Evolutionary conservation across 2,113 vertebrate species (phyloP).

Genomic region (Periophthalmodon schlosseri): DNA sequence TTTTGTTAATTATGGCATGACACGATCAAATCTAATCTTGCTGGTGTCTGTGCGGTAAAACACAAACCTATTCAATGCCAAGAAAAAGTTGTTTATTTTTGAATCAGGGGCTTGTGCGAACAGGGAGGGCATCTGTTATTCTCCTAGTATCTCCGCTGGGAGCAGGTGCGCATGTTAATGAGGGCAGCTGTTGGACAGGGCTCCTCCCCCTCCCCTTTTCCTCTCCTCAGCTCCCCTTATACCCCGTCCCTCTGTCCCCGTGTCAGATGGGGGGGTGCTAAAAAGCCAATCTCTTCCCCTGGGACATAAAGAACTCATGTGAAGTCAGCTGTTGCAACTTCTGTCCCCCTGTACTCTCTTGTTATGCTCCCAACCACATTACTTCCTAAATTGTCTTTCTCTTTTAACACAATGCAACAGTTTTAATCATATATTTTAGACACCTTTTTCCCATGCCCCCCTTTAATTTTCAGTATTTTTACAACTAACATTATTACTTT

Average conservation of each 20-base stretch:
- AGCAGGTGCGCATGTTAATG: constrained; percentile 94
- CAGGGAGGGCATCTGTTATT: constrained; percentile 76
- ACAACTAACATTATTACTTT: constrained; percentile 39
- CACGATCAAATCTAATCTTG: background rate
- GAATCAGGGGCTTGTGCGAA: constrained; percentile 53
- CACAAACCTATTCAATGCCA: constrained; percentile 25
- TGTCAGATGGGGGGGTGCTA: constrained; percentile 61
- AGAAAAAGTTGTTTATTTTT: constrained; percentile 61
- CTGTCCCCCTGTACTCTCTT: constrained; percentile 46
- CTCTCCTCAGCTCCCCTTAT: constrained; percentile 31
- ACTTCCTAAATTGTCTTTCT: constrained; percentile 32
- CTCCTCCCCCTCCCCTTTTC: constrained; percentile 50
- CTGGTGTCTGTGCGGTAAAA: background rate
- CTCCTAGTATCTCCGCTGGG: constrained; percentile 80
- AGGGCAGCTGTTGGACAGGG: constrained; percentile 83
- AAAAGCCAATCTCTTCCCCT: constrained; percentile 63
- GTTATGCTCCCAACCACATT: background rate
- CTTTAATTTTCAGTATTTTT: constrained; percentile 15
- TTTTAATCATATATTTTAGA: background rate
- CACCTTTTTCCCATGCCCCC: constrained; percentile 5
- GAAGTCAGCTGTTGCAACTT: constrained; percentile 77
- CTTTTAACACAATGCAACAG: background rate
- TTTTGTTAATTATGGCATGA: too few relatives aligned
- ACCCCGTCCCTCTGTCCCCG: constrained; percentile 56
- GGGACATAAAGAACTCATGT: constrained; percentile 70